These are phyloP conservation scores for Passer domesticus DNA, from an alignment of 2,113 vertebrate species.

Conservation along the genomic window DNA sequence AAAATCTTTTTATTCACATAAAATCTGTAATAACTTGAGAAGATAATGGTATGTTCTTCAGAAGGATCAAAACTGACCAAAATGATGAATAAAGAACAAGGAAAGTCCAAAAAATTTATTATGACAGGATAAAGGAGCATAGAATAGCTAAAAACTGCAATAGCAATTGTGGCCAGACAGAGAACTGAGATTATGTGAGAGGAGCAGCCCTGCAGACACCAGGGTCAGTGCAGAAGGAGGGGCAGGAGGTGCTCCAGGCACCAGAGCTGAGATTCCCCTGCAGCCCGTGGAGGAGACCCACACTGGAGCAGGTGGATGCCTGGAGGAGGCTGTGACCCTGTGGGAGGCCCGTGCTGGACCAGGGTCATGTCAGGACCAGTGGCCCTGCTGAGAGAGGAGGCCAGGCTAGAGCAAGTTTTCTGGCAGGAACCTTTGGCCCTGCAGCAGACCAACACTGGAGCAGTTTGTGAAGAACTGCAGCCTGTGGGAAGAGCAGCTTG, in stretches of 20 bases:
- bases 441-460: background rate
- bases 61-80: background rate
- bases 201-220: background rate
- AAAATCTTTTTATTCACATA: background rate
- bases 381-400: background rate
- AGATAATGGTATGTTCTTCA: background rate
- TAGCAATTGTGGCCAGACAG: background rate
- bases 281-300: rapidly evolving
- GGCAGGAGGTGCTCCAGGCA: rapidly evolving
- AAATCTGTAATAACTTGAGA: background rate
- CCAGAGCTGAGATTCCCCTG: background rate
- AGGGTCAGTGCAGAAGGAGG: background rate
- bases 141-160: background rate
- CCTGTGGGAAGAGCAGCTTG: background rate
- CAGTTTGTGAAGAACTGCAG: background rate
- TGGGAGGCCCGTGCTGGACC: rapidly evolving
- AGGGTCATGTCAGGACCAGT: background rate
- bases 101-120: background rate
- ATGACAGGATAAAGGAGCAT: background rate
- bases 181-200: background rate
- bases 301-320: rapidly evolving
- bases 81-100: background rate
- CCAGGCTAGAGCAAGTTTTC: background rate
- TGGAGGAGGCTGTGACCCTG: background rate
- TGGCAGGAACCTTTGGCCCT: background rate